These are phyloP conservation scores for Lasioglossum morio DNA, from an alignment of 2,888 invertebrate genomes.

Conservation along the genomic window DNA sequence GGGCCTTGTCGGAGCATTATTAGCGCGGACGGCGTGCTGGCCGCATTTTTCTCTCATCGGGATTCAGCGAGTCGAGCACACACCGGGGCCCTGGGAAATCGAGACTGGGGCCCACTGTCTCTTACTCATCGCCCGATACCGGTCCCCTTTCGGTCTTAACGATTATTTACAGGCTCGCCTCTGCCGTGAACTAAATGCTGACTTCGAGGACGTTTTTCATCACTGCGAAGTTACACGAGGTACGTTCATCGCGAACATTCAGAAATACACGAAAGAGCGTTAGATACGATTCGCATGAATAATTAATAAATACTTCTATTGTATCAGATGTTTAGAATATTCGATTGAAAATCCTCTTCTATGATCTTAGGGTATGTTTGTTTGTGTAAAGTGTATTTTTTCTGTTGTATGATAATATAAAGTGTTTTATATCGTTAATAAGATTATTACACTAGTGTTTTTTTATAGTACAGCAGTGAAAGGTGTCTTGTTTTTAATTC, in stretches of 20 bases:
- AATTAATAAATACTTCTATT: background rate
- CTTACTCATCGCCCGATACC: slow-evolving; percentile 38
- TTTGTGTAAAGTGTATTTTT: too few species aligned
- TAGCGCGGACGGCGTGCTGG: slow-evolving; percentile 37
- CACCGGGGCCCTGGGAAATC: slow-evolving; percentile 34
- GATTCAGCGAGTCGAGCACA: slow-evolving; percentile 31
- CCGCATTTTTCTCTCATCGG: slow-evolving; percentile 44
- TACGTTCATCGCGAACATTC: too few species aligned
- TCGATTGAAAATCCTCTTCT: background rate
- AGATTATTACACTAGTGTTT: too few species aligned
- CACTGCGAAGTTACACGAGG: background rate
- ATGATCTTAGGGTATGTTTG: background rate
- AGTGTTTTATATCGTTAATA: too few species aligned
- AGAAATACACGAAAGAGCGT: background rate
- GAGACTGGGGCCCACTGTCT: slow-evolving; percentile 9
- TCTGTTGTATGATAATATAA: background rate
- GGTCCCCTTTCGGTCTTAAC: background rate
- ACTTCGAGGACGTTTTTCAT: background rate
- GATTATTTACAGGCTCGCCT: background rate
- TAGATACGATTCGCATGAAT: background rate
- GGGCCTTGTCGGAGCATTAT: slow-evolving; percentile 47
- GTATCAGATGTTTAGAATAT: background rate
- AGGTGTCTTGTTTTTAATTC: too few species aligned
- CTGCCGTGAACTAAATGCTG: background rate
- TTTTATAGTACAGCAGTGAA: too few species aligned